A percentile compares a stretch with the other conserved stretches of the same genome.
Conservation (phyloP, 2,113 vertebrate genomes). For the Ascaphus truei region DNA sequence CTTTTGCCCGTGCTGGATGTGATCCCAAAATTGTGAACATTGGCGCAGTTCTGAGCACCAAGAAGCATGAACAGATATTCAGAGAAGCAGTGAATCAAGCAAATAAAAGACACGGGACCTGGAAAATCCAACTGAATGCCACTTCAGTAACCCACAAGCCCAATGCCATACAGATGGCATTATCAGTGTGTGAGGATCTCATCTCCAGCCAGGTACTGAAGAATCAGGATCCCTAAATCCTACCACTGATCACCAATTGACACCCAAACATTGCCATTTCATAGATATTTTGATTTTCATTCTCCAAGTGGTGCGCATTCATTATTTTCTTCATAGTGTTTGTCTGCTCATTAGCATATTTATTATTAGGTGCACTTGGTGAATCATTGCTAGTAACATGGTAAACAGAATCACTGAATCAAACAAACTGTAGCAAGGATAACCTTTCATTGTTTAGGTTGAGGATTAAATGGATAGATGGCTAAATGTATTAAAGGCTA, state of each 20-base stretch:
- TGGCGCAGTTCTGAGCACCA: conserved; percentile 91
- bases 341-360: no score
- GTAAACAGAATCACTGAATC: no score
- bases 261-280: not conserved
- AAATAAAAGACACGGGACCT: conserved; percentile 82
- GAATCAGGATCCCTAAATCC: no score
- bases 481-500: no score
- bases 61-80: conserved; percentile 90
- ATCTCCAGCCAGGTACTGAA: conserved; percentile 96
- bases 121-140: conserved; percentile 94
- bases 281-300: no score
- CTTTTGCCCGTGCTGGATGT: conserved; percentile 80
- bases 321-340: no score
- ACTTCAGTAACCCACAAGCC: conserved; percentile 94
- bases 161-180: conserved; percentile 97
- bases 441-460: no score
- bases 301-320: no score
- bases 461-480: no score
- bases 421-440: no score
- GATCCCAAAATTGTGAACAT: conserved; percentile 90
- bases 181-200: conserved; percentile 95
- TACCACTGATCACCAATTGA: not conserved
- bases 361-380: no score
- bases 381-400: no score
- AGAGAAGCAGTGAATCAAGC: conserved; percentile 87